Evolutionary conservation across 2,113 vertebrate species (phyloP).

Genomic region (Glaucomys volans): DNA sequence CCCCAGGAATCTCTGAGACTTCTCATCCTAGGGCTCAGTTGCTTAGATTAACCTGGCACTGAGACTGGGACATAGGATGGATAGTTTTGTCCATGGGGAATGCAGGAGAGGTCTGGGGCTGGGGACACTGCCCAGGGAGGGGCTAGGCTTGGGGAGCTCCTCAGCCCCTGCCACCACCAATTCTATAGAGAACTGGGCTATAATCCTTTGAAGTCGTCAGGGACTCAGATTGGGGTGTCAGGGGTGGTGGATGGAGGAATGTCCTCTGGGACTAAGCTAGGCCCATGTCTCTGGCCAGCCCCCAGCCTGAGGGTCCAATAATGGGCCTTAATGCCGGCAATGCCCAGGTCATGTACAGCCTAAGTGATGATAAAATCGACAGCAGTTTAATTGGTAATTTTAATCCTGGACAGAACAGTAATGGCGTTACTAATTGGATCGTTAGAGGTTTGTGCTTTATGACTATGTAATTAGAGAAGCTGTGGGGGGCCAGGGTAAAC

Average conservation of each 20-base stretch:
- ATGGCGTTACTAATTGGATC: slow-evolving; percentile 80
- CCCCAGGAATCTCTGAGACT: too few relatives aligned
- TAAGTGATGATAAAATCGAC: slow-evolving; percentile 81
- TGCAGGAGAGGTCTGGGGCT: not conserved
- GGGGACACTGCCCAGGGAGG: not conserved
- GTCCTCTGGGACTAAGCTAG: not conserved
- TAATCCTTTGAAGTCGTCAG: not conserved
- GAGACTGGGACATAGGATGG: not conserved
- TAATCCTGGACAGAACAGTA: slow-evolving; percentile 81
- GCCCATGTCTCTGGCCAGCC: not conserved
- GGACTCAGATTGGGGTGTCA: too few relatives aligned
- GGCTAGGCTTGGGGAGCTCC: not conserved
- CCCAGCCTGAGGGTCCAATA: not conserved
- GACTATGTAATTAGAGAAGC: slow-evolving; percentile 76
- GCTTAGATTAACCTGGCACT: not conserved
- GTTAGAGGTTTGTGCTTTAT: slow-evolving; percentile 80
- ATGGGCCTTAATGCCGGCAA: not conserved
- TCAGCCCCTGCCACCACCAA: accelerated
- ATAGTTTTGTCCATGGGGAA: not conserved
- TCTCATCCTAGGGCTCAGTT: not conserved
- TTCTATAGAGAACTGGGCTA: not conserved
- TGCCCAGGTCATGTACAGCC: slow-evolving; percentile 38
- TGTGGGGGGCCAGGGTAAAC: slow-evolving; percentile 63
- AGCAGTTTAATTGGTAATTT: slow-evolving; percentile 83
- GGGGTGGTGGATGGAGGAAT: too few relatives aligned